Percentiles rank a stretch among this genome's conserved stretches.
Conservation (phyloP, 2,113 vertebrate genomes). For the Sakesphorus luctuosus region DNA sequence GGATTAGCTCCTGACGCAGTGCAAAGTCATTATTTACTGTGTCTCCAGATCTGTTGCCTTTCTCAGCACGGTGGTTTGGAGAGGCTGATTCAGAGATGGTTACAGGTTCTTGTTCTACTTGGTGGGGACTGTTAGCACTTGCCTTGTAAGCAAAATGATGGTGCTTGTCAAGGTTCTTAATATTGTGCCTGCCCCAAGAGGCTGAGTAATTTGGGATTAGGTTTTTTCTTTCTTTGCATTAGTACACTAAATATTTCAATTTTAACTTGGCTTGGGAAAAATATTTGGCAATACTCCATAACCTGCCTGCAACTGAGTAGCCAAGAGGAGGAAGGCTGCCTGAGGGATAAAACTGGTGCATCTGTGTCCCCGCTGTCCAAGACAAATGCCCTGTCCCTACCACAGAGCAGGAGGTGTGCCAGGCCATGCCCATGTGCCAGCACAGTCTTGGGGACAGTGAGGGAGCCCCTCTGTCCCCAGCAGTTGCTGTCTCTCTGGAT, state of each 20-base stretch:
- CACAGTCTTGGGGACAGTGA: fast-evolving
- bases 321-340: background rate
- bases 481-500: fast-evolving
- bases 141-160: slow-evolving; percentile 16
- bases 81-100: slow-evolving; percentile 22
- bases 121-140: background rate
- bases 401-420: background rate
- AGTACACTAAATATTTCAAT: background rate
- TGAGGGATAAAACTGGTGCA: fast-evolving
- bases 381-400: background rate
- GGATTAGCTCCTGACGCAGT: slow-evolving; percentile 62
- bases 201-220: background rate
- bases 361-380: too few species aligned
- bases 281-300: background rate
- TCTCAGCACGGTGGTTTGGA: background rate
- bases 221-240: background rate
- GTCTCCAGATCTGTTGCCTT: slow-evolving; percentile 4
- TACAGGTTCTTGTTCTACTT: background rate
- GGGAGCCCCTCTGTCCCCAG: background rate
- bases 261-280: background rate
- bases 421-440: background rate
- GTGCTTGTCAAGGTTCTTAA: background rate
- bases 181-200: background rate
- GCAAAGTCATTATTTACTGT: slow-evolving; percentile 54
- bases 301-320: too few species aligned